Evolutionary conservation across 2,888 invertebrate genomes (phyloP).

Genomic region (Aethes cnicana): DNA sequence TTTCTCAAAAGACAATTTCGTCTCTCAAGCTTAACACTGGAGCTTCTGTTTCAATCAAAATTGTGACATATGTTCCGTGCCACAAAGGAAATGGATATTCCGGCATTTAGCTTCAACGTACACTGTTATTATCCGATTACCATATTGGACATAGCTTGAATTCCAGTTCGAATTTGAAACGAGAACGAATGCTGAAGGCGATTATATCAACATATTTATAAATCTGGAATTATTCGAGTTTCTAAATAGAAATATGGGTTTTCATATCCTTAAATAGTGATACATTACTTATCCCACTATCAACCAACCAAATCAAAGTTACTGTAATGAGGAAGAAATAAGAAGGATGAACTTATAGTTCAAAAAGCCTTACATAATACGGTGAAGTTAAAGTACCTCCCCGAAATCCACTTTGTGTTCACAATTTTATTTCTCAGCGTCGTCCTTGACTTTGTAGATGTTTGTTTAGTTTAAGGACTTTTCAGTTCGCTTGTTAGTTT

Average conservation of each 20-base stretch:
- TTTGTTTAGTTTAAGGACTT: background rate
- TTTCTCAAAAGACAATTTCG: no score
- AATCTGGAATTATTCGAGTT: no score
- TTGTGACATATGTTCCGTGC: no score
- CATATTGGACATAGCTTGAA: constrained; percentile 10
- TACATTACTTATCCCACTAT: no score
- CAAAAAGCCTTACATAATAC: background rate
- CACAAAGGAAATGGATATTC: no score
- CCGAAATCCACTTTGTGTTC: constrained; percentile 2
- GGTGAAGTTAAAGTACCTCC: background rate
- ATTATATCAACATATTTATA: no score
- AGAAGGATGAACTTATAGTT: constrained; percentile 1
- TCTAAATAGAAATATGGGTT: no score
- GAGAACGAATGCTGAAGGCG: no score
- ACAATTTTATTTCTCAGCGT: background rate
- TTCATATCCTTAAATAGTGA: no score
- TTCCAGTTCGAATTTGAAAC: constrained; percentile 3
- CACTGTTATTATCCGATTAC: constrained; percentile 4
- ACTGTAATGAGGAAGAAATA: constrained; percentile 8
- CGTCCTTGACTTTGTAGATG: background rate
- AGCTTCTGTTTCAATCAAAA: no score
- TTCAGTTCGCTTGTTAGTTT: constrained; percentile 38
- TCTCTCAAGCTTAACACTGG: no score
- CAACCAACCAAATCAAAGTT: background rate
- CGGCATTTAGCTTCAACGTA: no score